Evolutionary conservation across 1,140 invertebrate genomes (phyloP), one percentile per base, ranked within the genome.

Genomic region (Chironomus tepperi): DNA sequence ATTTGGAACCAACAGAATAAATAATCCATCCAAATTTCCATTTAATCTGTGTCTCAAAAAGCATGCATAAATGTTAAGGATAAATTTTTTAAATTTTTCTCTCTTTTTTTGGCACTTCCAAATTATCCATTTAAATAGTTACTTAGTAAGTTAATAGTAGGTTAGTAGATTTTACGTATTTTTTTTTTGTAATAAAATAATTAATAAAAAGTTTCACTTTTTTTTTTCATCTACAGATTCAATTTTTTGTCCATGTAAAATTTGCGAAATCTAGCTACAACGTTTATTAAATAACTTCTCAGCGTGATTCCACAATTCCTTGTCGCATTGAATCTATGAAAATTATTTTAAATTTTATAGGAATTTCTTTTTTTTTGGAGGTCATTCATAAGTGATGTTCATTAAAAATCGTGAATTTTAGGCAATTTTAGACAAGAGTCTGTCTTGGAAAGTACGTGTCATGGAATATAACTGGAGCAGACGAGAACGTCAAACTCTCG

Each of bases 71-170:
- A 34, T 34, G 43, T 10, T n/a, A n/a, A 47, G 43, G 15, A 47
- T 15, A 57, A 57, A 57, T 57, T 57, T 57, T n/a, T 57, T 57
- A 57, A 57, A 57, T 57, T 5, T 57, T 57, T 57, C n/a, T n/a
- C 12, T 57, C n/a, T n/a, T n/a, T 57, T 57, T 57, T 57, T 57
- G 47, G 47, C 47, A 57, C 47, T 57, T 57, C 47, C 47, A 57
- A 57, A 57, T 57, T 57, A 57, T 57, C 47, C 47, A 57, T 57
- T n/a, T 57, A 15, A 34, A 15, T 57, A 57, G 47, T 34, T 34
- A 34, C 24, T 34, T 34, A 34, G 24, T 34, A 47, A n/a, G 47
- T 10, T 57, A 57, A n/a, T 57, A 57, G 47, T 57, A 57, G 47
- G 15, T 47, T 57, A 57, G 47, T 57, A 57, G n/a, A n/a, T 10